Conservation (phyloP, 2,888 invertebrate species). For the Laothoe populi region DNA sequence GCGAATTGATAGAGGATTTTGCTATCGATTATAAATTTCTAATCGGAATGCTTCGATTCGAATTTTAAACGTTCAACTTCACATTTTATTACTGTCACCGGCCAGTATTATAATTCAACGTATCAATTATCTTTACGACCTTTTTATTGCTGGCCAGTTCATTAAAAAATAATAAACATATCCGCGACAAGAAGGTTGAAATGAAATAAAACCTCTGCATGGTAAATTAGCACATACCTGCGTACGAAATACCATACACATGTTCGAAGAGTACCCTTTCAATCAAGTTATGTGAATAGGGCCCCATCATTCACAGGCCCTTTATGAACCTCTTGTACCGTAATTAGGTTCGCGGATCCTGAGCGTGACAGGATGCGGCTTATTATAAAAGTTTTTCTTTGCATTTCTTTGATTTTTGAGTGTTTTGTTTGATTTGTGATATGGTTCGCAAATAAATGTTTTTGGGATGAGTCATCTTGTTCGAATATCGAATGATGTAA, state of each 20-base stretch:
- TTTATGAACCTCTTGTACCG: slow-evolving; percentile 66
- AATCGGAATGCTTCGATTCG: neutral
- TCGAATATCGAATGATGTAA: slow-evolving; percentile 3
- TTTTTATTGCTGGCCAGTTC: slow-evolving; percentile 4
- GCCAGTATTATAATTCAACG: neutral
- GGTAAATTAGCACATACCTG: slow-evolving; percentile 59
- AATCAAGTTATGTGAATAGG: slow-evolving; percentile 71
- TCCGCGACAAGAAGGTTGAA: neutral
- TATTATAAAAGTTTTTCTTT: slow-evolving; percentile 53
- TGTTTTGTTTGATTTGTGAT: slow-evolving; percentile 17
- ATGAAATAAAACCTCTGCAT: slow-evolving; percentile 18
- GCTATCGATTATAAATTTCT: slow-evolving; percentile 9
- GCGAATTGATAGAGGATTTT: slow-evolving; percentile 18
- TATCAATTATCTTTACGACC: slow-evolving; percentile 14
- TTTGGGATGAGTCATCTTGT: slow-evolving; percentile 1
- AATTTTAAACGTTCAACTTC: slow-evolving; percentile 6
- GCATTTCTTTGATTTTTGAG: slow-evolving; percentile 44
- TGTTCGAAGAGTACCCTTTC: slow-evolving; percentile 69
- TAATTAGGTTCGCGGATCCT: slow-evolving; percentile 71
- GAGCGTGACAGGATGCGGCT: slow-evolving; percentile 68
- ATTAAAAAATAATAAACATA: slow-evolving; percentile 4
- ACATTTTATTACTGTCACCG: neutral
- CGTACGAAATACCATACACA: slow-evolving; percentile 61
- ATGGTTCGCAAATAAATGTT: neutral
- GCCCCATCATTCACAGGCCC: slow-evolving; percentile 69